Base-by-base conservation (phyloP, 2,113 vertebrate species). In the Proteles cristata region DNA sequence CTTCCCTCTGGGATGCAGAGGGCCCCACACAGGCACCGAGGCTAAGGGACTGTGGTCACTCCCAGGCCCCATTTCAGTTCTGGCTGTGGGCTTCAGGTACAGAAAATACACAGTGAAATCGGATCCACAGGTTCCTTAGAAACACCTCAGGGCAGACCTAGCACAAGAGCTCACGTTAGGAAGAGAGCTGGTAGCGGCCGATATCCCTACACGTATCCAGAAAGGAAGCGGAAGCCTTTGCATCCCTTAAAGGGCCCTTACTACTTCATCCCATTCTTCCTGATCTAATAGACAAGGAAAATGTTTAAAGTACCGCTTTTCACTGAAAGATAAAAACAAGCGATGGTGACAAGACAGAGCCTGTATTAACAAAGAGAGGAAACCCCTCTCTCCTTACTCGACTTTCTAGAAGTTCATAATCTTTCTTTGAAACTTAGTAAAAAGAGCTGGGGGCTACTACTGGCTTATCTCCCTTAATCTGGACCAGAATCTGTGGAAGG, bases 181-280 rank as follows among this genome's bases (percentile, higher is more conserved):
- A 65, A 50, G 66, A 43, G 4, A 90, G 77, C 39, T 7, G 8
- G 10, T 3, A 63, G 45, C 50, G 35, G 68, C n/a, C 10, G 21
- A 7, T 0, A 10, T 28, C 17, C 23, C 28, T 45, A 4, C 43
- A 25, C 3, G 2, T 63, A 7, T 1, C 5, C 23, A 50, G 39
- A 58, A 90, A n/a, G 77, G 43, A 63, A 48, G 11, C 0, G 2
- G 95, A 88, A 85, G 28, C 39, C 90, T 58, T 33, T n/a, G 26
- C 7, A 15, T 15, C 48, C n/a, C 55, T 25, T 0, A 3, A 68
- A 55, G 50, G 43, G 17, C n/a, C 39, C 39, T 87, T 39, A 3
- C 39, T 12, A 9, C 5, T 19, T 23, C 23, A 35, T 15, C 12
- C 5, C 35, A 1, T 2, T n/a, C 71, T 68, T 33, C 73, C 69